Conservation (phyloP, 2,113 vertebrate genomes). For the Rhagologus leucostigma region DNA sequence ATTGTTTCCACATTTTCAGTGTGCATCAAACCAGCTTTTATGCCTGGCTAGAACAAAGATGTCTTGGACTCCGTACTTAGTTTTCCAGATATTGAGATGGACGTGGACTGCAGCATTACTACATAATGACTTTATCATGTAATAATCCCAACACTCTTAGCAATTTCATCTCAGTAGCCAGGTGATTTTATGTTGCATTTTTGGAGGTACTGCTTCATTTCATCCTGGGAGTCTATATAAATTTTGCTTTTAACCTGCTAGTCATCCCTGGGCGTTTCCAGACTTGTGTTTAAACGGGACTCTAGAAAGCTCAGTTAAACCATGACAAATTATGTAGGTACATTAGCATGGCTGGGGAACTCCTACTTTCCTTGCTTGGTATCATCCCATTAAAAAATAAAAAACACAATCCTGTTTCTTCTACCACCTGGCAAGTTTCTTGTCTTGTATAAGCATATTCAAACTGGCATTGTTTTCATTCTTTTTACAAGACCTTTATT, state of each 20-base stretch:
- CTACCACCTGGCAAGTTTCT: neutral
- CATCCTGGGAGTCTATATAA: neutral
- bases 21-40: neutral
- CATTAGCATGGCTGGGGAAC: neutral
- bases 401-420: neutral
- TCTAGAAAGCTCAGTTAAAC: neutral
- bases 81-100: neutral
- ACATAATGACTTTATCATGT: neutral
- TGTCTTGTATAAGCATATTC: neutral
- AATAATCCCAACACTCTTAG: neutral
- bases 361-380: neutral
- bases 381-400: neutral
- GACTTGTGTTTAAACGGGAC: neutral
- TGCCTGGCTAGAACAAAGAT: neutral
- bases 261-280: neutral
- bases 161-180: neutral
- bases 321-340: neutral
- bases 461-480: neutral
- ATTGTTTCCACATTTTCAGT: neutral
- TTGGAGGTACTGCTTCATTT: neutral
- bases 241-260: neutral
- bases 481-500: neutral
- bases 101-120: neutral
- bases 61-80: neutral
- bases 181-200: neutral